phyloP scores from a whole-genome alignment of 2,797 vertebrate species.

The Onychomys leucogaster region DNA sequence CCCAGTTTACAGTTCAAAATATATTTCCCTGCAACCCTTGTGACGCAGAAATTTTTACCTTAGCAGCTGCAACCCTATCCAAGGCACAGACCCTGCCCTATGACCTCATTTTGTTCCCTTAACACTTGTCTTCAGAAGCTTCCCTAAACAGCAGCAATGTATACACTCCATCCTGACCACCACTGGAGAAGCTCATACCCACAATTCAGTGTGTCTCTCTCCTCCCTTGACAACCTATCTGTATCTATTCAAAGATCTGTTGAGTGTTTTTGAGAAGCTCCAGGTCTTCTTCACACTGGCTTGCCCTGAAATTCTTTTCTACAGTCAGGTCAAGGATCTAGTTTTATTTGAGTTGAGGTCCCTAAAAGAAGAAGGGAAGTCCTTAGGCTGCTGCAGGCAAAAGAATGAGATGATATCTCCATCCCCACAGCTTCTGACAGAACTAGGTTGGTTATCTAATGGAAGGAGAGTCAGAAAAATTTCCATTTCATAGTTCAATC shows the following conservation, averaged over 20 bases:
- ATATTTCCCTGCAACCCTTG: background rate
- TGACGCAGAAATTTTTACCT: background rate
- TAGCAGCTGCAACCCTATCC: background rate
- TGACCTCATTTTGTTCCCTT: background rate
- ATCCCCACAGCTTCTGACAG: background rate
- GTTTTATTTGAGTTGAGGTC: background rate
- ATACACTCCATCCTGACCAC: background rate
- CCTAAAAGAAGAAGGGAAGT: background rate
- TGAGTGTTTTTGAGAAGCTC: background rate
- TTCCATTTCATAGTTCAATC: background rate
- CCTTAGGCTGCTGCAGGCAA: background rate
- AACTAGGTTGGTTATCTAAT: background rate
- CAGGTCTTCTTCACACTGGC: background rate
- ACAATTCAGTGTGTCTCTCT: background rate
- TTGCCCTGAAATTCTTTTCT: background rate
- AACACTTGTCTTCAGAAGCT: background rate
- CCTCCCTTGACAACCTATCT: background rate
- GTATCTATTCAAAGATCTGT: background rate
- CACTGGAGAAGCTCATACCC: background rate
- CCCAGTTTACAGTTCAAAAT: background rate
- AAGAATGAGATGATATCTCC: background rate
- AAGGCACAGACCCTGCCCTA: background rate
- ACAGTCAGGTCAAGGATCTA: background rate
- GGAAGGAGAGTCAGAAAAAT: background rate
- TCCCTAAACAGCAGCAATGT: background rate